Percentiles rank a stretch among this genome's conserved stretches.
These are phyloP conservation scores for Steatocranus sp. DNA, from an alignment of 2,797 vertebrate species.

Conservation along the genomic window DNA sequence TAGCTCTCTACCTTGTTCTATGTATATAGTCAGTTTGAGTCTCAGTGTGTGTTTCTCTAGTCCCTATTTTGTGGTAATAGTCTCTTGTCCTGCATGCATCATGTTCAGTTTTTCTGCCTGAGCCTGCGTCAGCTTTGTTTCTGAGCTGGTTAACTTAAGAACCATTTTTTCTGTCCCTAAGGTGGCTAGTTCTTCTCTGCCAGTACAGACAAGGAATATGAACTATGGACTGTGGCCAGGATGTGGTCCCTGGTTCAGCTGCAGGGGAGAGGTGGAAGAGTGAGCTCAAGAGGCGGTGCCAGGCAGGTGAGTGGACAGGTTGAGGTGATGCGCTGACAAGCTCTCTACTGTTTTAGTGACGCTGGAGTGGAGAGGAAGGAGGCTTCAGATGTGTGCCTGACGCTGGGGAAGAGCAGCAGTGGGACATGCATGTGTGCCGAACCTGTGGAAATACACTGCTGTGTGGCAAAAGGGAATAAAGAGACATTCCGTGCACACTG, in stretches of 20 bases:
- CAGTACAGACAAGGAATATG: background rate
- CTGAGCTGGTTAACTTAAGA: background rate
- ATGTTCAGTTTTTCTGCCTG: background rate
- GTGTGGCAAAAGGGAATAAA: background rate
- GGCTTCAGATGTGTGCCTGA: background rate
- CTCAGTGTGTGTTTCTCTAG: background rate
- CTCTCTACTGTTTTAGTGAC: background rate
- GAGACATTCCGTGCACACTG: fast-evolving
- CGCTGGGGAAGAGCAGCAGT: background rate
- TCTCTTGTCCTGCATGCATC: background rate
- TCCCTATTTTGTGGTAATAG: background rate
- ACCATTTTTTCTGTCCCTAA: background rate
- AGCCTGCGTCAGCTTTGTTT: background rate
- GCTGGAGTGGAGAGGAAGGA: background rate
- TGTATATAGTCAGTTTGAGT: background rate
- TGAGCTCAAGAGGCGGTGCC: background rate
- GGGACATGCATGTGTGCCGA: background rate
- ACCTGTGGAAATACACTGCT: background rate
- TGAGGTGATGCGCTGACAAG: background rate
- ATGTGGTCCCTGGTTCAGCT: background rate
- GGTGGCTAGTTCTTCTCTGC: background rate
- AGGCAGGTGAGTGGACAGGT: background rate
- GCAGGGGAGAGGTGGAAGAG: background rate
- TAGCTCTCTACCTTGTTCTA: background rate
- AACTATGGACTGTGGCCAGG: background rate